Conservation (phyloP, 2,797 vertebrate genomes). For the Phalloptychus januarius region DNA sequence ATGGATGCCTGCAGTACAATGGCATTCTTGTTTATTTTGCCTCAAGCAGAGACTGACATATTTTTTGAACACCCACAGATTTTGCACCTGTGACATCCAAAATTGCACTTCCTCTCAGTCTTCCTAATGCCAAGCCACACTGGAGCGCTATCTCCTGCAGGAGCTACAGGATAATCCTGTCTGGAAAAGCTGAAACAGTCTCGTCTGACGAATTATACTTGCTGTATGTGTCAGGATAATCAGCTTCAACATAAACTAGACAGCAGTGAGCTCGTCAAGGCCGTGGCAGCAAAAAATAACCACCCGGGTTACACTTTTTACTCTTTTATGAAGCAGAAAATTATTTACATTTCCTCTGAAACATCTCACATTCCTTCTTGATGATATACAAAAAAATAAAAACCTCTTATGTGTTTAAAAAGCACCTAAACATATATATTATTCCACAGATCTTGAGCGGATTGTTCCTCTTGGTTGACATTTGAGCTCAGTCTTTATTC, state of each 20-base stretch:
- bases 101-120: conserved; percentile 24
- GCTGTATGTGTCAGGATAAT: not conserved
- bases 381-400: not conserved
- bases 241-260: not conserved
- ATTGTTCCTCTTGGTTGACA: not conserved
- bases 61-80: conserved; percentile 36
- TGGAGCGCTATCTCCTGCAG: not conserved
- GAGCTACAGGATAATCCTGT: conserved; percentile 10
- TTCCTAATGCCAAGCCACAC: not conserved
- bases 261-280: not conserved
- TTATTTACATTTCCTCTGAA: not conserved
- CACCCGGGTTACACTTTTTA: not conserved
- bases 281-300: not conserved
- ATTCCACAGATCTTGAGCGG: not conserved
- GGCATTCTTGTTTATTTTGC: conserved; percentile 26
- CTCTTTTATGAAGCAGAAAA: not conserved
- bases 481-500: not conserved
- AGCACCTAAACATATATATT: not conserved
- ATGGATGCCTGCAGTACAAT: not conserved
- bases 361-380: not conserved
- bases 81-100: conserved; percentile 44
- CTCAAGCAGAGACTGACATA: conserved; percentile 40
- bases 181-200: conserved; percentile 1
- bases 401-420: not conserved
- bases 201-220: not conserved